These are phyloP conservation scores for Antheraea yamamai DNA, from an alignment of 2,888 invertebrate species.

Conservation along the genomic window DNA sequence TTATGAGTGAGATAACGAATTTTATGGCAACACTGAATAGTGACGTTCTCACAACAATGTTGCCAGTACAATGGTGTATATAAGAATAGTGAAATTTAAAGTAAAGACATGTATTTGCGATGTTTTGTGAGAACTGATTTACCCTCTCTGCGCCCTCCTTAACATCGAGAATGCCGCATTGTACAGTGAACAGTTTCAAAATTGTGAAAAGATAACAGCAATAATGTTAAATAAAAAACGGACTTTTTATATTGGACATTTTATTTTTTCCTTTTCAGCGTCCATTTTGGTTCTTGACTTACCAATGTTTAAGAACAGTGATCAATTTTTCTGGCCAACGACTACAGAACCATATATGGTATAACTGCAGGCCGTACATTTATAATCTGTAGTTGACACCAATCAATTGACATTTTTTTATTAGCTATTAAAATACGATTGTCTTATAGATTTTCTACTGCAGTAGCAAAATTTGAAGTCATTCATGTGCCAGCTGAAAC, in stretches of 20 bases:
- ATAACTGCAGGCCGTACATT: too few relatives aligned
- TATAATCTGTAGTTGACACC: too few relatives aligned
- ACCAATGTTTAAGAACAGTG: background rate
- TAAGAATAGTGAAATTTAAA: conserved; percentile 55
- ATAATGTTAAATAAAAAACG: conserved; percentile 39
- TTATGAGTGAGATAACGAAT: conserved; percentile 40
- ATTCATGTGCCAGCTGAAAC: too few relatives aligned
- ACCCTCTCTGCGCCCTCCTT: conserved; percentile 28
- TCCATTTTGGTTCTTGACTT: background rate
- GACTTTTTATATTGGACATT: conserved; percentile 3
- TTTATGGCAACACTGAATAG: conserved; percentile 24
- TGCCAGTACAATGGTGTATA: conserved; percentile 54
- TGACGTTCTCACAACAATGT: conserved; percentile 38
- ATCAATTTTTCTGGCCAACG: background rate
- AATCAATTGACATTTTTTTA: too few relatives aligned
- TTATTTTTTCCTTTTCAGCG: conserved; percentile 6
- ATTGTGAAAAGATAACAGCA: conserved; percentile 37
- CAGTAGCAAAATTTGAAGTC: too few relatives aligned
- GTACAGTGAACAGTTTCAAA: conserved; percentile 53
- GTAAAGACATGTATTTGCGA: conserved; percentile 39
- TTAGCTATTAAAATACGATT: too few relatives aligned
- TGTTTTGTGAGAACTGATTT: conserved; percentile 42
- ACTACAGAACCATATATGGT: too few relatives aligned
- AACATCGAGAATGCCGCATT: conserved; percentile 32
- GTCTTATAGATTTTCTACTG: too few relatives aligned